phyloP scores from a whole-genome alignment of 2,888 invertebrate species.

The Eustalomyia histrio region DNA sequence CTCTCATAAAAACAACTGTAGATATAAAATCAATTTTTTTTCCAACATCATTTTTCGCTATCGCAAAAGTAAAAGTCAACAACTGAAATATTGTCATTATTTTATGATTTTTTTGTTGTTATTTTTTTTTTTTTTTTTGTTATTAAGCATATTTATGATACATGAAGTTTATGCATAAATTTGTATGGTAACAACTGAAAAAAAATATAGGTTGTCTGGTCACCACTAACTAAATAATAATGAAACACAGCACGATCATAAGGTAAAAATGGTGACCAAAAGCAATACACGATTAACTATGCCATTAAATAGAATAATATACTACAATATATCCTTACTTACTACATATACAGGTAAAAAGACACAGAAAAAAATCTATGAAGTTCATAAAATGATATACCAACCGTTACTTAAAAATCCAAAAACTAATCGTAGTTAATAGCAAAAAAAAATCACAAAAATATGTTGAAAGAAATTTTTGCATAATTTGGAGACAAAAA shows the following conservation, averaged over 20 bases:
- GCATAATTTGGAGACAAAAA: constrained; percentile 53
- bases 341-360: constrained; percentile 13
- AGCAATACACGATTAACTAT: constrained; percentile 63
- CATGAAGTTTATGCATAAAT: constrained; percentile 63
- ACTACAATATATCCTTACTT: no score
- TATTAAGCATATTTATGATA: constrained; percentile 61
- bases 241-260: constrained; percentile 50
- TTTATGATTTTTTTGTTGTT: constrained; percentile 15
- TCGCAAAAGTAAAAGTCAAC: constrained; percentile 61
- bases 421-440: constrained; percentile 46
- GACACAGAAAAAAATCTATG: constrained; percentile 35
- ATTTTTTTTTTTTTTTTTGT: constrained; percentile 1
- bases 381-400: constrained; percentile 29
- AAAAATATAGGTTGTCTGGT: constrained; percentile 65
- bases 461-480: constrained; percentile 36
- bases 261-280: constrained; percentile 58
- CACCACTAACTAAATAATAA: constrained; percentile 49
- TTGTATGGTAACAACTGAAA: constrained; percentile 24
- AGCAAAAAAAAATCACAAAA: constrained; percentile 43
- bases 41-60: constrained; percentile 32
- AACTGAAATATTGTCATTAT: constrained; percentile 57
- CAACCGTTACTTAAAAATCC: constrained; percentile 8
- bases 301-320: constrained; percentile 54
- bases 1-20: constrained; percentile 46
- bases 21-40: constrained; percentile 53